Conservation (phyloP, 2,113 vertebrate species). For the Ornithorhynchus anatinus region DNA sequence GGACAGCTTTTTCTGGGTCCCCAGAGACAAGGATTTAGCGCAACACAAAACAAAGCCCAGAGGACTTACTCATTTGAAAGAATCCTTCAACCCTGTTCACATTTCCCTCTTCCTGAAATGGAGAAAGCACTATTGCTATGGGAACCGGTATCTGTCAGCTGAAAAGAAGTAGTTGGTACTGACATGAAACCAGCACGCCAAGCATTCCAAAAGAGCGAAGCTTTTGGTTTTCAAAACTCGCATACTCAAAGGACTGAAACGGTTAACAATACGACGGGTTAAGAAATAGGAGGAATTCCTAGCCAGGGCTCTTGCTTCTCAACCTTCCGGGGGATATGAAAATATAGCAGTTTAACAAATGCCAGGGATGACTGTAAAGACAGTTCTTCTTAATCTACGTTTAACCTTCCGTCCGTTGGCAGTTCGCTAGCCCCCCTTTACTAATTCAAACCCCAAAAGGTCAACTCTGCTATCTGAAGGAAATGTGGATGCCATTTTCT, state of each 20-base stretch:
- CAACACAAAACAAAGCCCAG: too few species aligned
- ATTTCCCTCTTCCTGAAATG: neutral
- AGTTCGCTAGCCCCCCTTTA: neutral
- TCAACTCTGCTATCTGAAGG: neutral
- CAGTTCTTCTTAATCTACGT: neutral
- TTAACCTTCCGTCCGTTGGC: neutral
- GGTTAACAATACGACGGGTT: too few species aligned
- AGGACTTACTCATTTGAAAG: too few species aligned
- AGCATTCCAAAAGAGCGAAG: neutral
- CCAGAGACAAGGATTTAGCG: neutral
- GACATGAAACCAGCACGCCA: neutral
- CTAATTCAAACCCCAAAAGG: constrained; percentile 1
- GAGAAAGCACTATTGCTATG: neutral
- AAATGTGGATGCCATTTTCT: neutral
- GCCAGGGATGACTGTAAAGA: neutral
- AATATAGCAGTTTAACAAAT: neutral
- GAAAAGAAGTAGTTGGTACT: neutral
- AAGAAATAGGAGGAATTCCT: too few species aligned
- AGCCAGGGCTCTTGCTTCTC: neutral
- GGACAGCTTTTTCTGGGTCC: too few species aligned
- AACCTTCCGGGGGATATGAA: neutral
- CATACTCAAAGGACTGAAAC: too few species aligned
- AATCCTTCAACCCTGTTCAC: neutral
- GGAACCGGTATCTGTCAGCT: neutral
- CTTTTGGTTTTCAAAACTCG: too few species aligned